Percentiles rank a stretch among this genome's conserved stretches.
These are phyloP conservation scores for Drosophila kokeensis DNA, from an alignment of 2,888 invertebrate species.

Conservation along the genomic window DNA sequence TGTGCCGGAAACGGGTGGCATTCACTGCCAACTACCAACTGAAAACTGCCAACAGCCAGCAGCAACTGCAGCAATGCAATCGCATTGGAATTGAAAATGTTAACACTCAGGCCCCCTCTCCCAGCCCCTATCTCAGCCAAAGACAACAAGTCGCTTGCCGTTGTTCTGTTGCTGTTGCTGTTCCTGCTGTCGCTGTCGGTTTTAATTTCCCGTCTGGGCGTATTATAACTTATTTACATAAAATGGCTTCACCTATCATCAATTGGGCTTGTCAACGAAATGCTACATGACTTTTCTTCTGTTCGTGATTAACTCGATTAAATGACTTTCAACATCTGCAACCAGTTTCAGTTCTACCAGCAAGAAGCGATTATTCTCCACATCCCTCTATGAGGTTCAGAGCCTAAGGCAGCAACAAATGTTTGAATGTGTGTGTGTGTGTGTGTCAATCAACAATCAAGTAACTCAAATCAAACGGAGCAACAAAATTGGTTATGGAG, in stretches of 20 bases:
- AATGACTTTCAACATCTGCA: conserved; percentile 27
- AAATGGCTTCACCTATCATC: conserved; percentile 61
- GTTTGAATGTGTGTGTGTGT: not conserved
- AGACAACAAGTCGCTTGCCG: conserved; percentile 19
- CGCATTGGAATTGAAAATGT: conserved; percentile 71
- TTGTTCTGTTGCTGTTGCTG: conserved; percentile 8
- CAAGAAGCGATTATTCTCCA: not conserved
- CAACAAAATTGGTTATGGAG: conserved; percentile 22
- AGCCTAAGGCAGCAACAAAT: conserved; percentile 7
- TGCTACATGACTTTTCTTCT: conserved; percentile 14
- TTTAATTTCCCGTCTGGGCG: conserved; percentile 76
- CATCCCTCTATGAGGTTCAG: not conserved
- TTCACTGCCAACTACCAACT: not conserved
- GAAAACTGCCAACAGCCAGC: conserved; percentile 32
- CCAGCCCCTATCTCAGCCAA: not conserved
- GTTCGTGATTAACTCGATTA: conserved; percentile 40
- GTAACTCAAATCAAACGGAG: conserved; percentile 23
- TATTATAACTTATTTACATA: conserved; percentile 65
- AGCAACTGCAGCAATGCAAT: conserved; percentile 43
- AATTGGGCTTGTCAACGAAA: conserved; percentile 59
- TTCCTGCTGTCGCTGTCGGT: conserved; percentile 44
- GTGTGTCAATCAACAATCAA: conserved; percentile 23
- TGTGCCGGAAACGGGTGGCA: conserved; percentile 55
- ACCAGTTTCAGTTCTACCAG: conserved; percentile 29
- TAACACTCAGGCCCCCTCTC: conserved; percentile 2